Evolutionary conservation across 2,888 invertebrate species (phyloP), one percentile per base, ranked within the genome.

Genomic region (Prosopocoilus inquinatus): DNA sequence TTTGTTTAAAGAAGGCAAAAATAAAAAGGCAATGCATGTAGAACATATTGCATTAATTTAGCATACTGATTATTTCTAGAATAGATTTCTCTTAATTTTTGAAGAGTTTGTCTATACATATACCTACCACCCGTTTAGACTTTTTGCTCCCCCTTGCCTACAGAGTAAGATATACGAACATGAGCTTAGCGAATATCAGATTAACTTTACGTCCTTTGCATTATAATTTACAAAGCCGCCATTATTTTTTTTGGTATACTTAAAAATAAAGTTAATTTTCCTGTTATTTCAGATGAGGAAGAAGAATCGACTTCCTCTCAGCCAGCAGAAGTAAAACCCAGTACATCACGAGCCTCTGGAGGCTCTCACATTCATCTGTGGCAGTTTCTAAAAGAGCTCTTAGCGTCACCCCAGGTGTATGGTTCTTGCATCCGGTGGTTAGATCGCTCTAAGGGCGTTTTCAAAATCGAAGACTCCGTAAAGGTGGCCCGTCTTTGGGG

Each of bases 391-490:
- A 96, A 96, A 75, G 97, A 99, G 75, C 84, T 99, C 11, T 82
- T 99, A 1, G 86, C 91, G 13, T 88, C 93, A 48, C 94, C 96
- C 0, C 91, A 93, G 65, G 79, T 88, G 33, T 93, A 96, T 76
- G 94, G 94, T 9, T 90, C 91, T 3, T 97, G 96, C 74, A 98
- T 99, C 73, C 88, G 96, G 72, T 99, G 99, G 98, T 81, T 98
- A 68, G 96, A 99, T 77, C 87, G 96, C 72, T 84, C 85, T 76
- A 91, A 90, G 78, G 97, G 96, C 55, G 91, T 98, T 41, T 99
- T 99, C 83, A 99, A 98, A 81, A 99, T 99, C 75, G 98, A 99
- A 78, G 97, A 99, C 79, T 96, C 96, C 9, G 94, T 96, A 28
- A 87, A 93, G 65, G 96, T 99, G 50, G 98, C 99, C n/a, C 85